phyloP scores from a whole-genome alignment of 1,140 invertebrate genomes.

The Asobara japonica region DNA sequence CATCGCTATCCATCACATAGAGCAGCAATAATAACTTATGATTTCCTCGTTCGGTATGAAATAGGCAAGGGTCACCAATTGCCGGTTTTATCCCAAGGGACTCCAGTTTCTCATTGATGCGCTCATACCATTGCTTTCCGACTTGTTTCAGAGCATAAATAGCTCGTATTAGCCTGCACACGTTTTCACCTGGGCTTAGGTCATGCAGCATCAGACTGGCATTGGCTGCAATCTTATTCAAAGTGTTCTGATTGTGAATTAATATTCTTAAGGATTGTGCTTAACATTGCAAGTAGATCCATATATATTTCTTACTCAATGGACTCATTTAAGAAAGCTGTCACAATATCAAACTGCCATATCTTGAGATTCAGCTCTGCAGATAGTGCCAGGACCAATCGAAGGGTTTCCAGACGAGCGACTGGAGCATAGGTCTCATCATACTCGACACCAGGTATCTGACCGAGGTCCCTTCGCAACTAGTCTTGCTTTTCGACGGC shows the following conservation, averaged over 20 bases:
- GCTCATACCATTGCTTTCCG: conserved; percentile 44
- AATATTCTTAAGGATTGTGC: too few relatives aligned
- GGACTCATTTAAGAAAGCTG: not conserved
- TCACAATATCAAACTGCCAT: not conserved
- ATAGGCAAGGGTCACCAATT: conserved; percentile 50
- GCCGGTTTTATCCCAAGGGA: conserved; percentile 41
- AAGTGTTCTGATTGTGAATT: too few relatives aligned
- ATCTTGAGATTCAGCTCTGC: not conserved
- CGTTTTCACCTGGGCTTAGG: too few relatives aligned
- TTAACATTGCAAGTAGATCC: too few relatives aligned
- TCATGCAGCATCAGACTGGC: too few relatives aligned
- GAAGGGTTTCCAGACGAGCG: not conserved
- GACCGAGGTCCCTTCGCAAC: not conserved
- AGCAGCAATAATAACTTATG: conserved; percentile 43
- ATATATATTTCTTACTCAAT: not conserved
- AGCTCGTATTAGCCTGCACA: too few relatives aligned
- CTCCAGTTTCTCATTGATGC: conserved; percentile 41
- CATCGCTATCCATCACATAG: conserved; percentile 44
- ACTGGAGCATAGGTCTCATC: not conserved
- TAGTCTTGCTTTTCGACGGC: not conserved
- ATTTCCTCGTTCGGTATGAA: conserved; percentile 35
- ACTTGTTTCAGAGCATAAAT: conserved; percentile 58
- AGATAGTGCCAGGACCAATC: not conserved
- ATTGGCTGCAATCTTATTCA: too few relatives aligned
- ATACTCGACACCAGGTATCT: not conserved